phyloP scores from a whole-genome alignment of 2,888 invertebrate species.

The Diplazon laetatorius region DNA sequence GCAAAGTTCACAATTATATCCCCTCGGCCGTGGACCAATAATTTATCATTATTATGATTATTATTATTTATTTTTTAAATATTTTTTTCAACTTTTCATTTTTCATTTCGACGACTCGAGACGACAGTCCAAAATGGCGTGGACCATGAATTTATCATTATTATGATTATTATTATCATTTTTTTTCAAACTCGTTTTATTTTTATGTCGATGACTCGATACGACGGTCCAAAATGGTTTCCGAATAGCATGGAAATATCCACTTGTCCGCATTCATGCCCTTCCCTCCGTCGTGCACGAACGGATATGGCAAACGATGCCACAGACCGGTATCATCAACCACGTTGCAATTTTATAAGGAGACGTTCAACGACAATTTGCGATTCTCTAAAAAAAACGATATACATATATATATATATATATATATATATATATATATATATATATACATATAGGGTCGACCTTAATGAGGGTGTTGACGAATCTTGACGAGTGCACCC shows the following conservation, averaged over 20 bases:
- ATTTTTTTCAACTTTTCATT: too few relatives aligned
- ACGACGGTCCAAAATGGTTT: not conserved
- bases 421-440: too few relatives aligned
- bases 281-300: slow-evolving; percentile 48
- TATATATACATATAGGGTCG: too few relatives aligned
- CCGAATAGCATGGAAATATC: slow-evolving; percentile 47
- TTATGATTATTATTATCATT: too few relatives aligned
- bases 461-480: too few relatives aligned
- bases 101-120: too few relatives aligned
- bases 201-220: slow-evolving; percentile 24
- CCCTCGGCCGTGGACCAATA: slow-evolving; percentile 25
- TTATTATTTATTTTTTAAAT: too few relatives aligned
- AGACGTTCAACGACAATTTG: not conserved
- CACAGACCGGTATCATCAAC: slow-evolving; percentile 22
- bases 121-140: too few relatives aligned
- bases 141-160: too few relatives aligned
- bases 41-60: too few relatives aligned
- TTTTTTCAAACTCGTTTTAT: not conserved
- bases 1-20: slow-evolving; percentile 22
- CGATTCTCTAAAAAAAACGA: not conserved
- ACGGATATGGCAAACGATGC: slow-evolving; percentile 29
- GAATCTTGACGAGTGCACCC: too few relatives aligned
- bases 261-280: slow-evolving; percentile 52
- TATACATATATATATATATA: too few relatives aligned
- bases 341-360: slow-evolving; percentile 8